Evolutionary conservation across 2,113 vertebrate species (phyloP).

Genomic region (Campylomormyrus numenius): DNA sequence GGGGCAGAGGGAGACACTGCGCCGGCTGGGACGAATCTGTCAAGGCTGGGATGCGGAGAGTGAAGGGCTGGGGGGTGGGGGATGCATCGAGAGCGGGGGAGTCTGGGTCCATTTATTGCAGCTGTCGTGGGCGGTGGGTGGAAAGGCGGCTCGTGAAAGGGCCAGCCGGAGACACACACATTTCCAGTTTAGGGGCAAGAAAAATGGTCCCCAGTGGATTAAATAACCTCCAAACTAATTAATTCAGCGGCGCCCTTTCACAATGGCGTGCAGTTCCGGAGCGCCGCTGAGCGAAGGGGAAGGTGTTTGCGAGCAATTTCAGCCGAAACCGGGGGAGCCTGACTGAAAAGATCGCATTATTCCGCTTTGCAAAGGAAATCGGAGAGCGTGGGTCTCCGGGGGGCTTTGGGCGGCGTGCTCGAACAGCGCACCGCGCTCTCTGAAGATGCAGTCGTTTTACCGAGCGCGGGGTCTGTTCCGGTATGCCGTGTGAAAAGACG

Average conservation of each 20-base stretch:
- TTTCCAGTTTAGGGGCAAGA: conserved; percentile 18
- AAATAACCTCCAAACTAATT: conserved; percentile 47
- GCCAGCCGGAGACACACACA: conserved; percentile 14
- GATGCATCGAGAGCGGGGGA: conserved; percentile 47
- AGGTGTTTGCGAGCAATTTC: conserved; percentile 29
- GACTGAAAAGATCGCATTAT: conserved; percentile 42
- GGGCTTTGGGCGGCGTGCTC: conserved; percentile 14
- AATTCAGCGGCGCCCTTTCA: conserved; percentile 43
- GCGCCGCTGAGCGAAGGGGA: conserved; percentile 18
- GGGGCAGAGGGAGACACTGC: conserved; percentile 28
- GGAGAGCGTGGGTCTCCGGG: conserved; percentile 39
- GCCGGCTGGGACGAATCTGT: conserved; percentile 61
- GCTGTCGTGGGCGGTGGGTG: conserved; percentile 42
- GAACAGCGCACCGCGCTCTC: conserved; percentile 11
- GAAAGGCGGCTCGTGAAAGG: conserved; percentile 12
- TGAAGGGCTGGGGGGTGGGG: conserved; percentile 37
- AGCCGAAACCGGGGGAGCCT: conserved; percentile 25
- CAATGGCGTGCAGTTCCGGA: conserved; percentile 11
- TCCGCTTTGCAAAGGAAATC: conserved; percentile 42
- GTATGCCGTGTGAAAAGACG: background rate
- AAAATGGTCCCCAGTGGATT: conserved; percentile 40
- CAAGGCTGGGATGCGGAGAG: conserved; percentile 59
- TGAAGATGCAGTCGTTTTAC: conserved; percentile 32
- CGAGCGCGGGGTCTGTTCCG: background rate
- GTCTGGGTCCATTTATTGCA: conserved; percentile 46